Evolutionary conservation across 2,113 vertebrate genomes (phyloP).

Genomic region (Trematomus loennbergii): DNA sequence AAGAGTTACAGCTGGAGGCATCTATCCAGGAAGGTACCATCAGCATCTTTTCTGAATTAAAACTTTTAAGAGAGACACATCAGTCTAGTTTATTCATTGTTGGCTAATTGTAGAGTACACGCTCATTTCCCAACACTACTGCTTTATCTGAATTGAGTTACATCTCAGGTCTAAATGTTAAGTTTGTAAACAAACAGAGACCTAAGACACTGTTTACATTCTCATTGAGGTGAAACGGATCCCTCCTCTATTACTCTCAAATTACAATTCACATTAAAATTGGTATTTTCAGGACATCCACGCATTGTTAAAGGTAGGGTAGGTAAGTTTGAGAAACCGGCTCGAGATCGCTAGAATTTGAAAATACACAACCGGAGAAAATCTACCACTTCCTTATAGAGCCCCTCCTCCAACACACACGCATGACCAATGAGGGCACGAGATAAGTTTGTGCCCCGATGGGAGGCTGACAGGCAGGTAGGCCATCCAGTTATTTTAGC

Average conservation of each 20-base stretch:
- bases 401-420: too few relatives aligned
- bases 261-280: background rate
- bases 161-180: conserved; percentile 3
- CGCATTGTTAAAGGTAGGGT: too few relatives aligned
- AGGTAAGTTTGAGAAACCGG: too few relatives aligned
- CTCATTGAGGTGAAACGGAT: background rate
- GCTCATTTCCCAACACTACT: background rate
- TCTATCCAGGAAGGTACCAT: conserved; percentile 24
- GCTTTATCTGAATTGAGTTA: background rate
- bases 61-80: background rate
- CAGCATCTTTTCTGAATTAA: background rate
- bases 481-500: too few relatives aligned
- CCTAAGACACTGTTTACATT: conserved; percentile 6
- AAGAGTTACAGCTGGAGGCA: conserved; percentile 47
- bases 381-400: too few relatives aligned
- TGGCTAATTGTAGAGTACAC: background rate
- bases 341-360: too few relatives aligned
- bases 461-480: too few relatives aligned
- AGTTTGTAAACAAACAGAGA: conserved; percentile 9
- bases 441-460: too few relatives aligned
- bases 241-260: background rate
- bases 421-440: too few relatives aligned
- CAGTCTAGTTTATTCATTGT: background rate
- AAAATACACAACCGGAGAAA: too few relatives aligned
- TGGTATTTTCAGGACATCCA: background rate